phyloP scores from a whole-genome alignment of 2,797 vertebrate species.

The Spheniscus humboldti region DNA sequence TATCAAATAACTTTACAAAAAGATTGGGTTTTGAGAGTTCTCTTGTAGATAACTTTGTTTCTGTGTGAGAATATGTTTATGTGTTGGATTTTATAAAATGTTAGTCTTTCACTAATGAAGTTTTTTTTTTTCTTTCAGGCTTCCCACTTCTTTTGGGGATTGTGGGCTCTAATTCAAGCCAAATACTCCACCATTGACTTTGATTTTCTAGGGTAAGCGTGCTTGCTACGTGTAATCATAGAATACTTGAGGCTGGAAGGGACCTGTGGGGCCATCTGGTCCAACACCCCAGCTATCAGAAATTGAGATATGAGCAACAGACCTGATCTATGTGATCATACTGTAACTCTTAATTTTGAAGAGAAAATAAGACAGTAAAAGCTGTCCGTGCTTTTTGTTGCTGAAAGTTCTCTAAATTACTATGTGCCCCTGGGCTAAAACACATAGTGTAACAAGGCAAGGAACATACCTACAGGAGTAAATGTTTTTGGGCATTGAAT shows the following conservation, averaged over 20 bases:
- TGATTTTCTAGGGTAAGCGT: conserved; percentile 90
- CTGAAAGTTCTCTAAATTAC: background rate
- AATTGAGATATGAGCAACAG: background rate
- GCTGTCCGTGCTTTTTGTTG: background rate
- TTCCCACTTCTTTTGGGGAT: conserved; percentile 92
- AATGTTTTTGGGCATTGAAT: background rate
- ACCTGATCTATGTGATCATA: background rate
- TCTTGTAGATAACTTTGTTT: background rate
- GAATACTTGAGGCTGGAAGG: background rate
- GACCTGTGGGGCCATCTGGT: background rate
- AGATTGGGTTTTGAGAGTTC: background rate
- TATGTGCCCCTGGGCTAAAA: background rate
- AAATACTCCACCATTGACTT: conserved; percentile 94
- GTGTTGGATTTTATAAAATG: background rate
- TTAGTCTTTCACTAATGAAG: background rate
- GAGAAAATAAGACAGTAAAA: background rate
- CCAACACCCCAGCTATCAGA: background rate
- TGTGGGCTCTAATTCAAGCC: conserved; percentile 95
- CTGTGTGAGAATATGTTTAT: background rate
- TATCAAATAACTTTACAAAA: background rate
- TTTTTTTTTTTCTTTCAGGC: conserved; percentile 74
- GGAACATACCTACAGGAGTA: background rate
- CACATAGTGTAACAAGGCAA: background rate
- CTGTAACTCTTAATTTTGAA: background rate
- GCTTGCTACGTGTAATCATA: background rate